Evolutionary conservation across 2,797 vertebrate species (phyloP).

Genomic region (Myoxocephalus aenaeus): DNA sequence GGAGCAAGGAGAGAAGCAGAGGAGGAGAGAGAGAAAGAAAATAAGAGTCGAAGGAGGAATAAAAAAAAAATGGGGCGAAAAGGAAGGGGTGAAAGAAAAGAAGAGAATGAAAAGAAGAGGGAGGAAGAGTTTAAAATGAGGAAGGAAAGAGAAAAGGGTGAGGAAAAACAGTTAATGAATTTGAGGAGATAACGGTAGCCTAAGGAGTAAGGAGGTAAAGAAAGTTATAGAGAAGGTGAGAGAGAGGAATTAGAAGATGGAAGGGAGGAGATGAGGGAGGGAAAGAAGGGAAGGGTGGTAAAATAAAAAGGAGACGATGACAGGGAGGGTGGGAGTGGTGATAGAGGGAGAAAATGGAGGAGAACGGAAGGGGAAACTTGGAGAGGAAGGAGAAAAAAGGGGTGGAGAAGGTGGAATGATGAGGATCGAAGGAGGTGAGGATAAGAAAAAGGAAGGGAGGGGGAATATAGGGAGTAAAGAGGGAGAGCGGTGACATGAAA

Average conservation of each 20-base stretch:
- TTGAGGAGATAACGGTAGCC: neutral
- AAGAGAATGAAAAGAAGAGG: neutral
- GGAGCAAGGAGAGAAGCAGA: too few relatives aligned
- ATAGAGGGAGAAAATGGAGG: neutral
- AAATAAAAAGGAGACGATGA: neutral
- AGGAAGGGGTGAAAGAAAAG: neutral
- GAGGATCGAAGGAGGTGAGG: neutral
- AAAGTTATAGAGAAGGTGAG: neutral
- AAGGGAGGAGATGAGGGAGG: neutral
- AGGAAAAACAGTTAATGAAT: too few relatives aligned
- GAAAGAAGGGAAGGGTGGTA: neutral
- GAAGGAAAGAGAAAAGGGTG: too few relatives aligned
- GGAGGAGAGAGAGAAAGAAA: too few relatives aligned
- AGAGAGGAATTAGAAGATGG: neutral
- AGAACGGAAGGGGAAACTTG: neutral
- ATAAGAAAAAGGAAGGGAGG: neutral
- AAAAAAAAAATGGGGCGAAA: neutral
- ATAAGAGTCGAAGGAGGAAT: neutral
- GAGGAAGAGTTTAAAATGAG: neutral
- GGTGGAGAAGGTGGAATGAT: neutral
- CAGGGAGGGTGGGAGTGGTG: neutral
- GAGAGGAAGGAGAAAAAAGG: neutral
- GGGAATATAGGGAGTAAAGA: neutral
- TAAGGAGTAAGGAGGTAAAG: neutral
- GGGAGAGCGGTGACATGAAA: neutral